Conservation (phyloP, 2,888 invertebrate genomes). For the Temnothorax unifasciatus region DNA sequence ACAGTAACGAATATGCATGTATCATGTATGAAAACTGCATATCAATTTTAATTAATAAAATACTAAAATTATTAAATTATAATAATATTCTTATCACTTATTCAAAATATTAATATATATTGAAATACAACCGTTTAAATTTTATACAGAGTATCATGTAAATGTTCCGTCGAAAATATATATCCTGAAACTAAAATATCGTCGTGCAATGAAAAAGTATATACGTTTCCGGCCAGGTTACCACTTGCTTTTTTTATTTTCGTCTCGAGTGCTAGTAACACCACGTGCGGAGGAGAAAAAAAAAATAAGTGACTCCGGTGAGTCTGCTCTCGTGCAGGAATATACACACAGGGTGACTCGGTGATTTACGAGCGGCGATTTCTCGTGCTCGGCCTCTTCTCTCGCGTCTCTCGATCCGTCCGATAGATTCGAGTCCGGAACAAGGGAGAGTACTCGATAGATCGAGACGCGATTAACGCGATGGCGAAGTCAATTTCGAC, state of each 20-base stretch:
- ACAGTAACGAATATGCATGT: background rate
- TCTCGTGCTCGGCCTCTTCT: slow-evolving; percentile 62
- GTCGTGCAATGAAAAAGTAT: background rate
- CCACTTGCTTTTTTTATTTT: slow-evolving; percentile 5
- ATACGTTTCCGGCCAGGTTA: slow-evolving; percentile 26
- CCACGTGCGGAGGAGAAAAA: slow-evolving; percentile 38
- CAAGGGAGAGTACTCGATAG: slow-evolving; percentile 56
- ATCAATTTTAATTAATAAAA: background rate
- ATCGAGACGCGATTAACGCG: slow-evolving; percentile 66
- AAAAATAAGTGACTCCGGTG: slow-evolving; percentile 28
- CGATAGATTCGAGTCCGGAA: slow-evolving; percentile 70
- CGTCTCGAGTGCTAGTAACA: slow-evolving; percentile 33
- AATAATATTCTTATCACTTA: slow-evolving; percentile 8
- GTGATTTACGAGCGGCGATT: slow-evolving; percentile 74
- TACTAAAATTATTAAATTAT: background rate
- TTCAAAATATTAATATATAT: background rate
- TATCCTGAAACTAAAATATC: slow-evolving; percentile 13
- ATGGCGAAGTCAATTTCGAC: slow-evolving; percentile 65
- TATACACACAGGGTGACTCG: slow-evolving; percentile 68
- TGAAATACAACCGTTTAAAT: background rate
- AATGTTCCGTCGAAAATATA: background rate
- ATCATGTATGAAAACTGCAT: background rate
- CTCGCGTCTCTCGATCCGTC: slow-evolving; percentile 66
- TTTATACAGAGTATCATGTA: background rate
- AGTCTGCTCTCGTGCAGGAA: slow-evolving; percentile 46